Base-by-base conservation (phyloP, 2,113 vertebrate genomes). In the Oceanites oceanicus region DNA sequence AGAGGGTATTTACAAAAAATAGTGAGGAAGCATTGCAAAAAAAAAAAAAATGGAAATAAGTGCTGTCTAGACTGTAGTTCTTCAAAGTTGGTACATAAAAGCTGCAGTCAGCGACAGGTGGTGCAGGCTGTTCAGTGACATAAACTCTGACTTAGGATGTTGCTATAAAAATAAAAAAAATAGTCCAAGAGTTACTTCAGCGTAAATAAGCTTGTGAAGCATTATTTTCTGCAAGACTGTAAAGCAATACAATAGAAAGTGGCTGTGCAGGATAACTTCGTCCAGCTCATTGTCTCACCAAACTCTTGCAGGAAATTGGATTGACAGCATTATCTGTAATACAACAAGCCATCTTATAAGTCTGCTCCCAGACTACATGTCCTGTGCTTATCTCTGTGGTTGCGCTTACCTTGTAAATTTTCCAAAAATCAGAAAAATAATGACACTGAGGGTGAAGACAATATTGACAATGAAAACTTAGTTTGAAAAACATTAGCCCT, bases 91-190 rank as follows among this genome's bases (percentile, higher is more conserved):
- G 11, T 14, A 2, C 23, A 3, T 66, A 8, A 55, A 66, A 82
- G 55, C 88, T 30, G 68, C 49, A 52, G 52, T 26, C 65, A 58
- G 90, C 92, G 96, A 96, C 97, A 96, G 91, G 94, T 97, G 80
- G 17, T 82, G 49, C 26, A 29, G 73, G 2, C 58, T 42, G 30
- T 47, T 50, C 38, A 2, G 0, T 40, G 70, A 10, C 30, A 27
- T 9, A 5, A 29, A 7, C 61, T 78, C 32, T 74, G 71, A 22
- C 77, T 62, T 47, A 7, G 15, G 30, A 4, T 61, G 13, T 47
- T 44, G 14, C n/a, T 38, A 6, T 25, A 12, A 11, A 61, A 79
- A 50, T 5, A 6, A 50, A 44, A 40, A 58, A 9, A 44, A 63
- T 13, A 5, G 6, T 12, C 13, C 8, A 2, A 42, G 10, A 63